These are phyloP conservation scores for Acanthoscelides obtectus DNA, from an alignment of 2,888 invertebrate genomes.

Conservation along the genomic window DNA sequence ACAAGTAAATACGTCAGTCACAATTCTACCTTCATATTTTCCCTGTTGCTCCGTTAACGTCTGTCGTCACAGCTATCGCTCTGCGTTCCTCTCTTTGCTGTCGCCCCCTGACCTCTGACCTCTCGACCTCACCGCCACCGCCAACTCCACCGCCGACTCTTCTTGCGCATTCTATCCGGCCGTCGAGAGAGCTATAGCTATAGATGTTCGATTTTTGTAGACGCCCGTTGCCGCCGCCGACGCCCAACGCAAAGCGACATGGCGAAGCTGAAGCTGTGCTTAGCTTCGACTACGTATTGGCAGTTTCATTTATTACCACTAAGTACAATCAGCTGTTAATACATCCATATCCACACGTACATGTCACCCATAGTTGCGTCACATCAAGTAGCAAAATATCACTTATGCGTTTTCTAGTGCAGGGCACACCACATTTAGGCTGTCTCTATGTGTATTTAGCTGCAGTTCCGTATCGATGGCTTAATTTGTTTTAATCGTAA, in stretches of 20 bases:
- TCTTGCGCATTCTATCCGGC: constrained; percentile 41
- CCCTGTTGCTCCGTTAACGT: not conserved
- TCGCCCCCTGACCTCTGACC: constrained; percentile 26
- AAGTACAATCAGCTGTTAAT: no score
- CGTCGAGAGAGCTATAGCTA: constrained; percentile 19
- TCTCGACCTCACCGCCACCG: constrained; percentile 25
- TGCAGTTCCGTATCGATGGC: no score
- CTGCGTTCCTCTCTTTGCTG: constrained; percentile 12
- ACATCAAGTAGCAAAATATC: no score
- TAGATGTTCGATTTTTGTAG: constrained; percentile 49
- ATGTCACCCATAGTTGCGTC: no score
- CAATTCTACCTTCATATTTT: not conserved
- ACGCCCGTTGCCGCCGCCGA: constrained; percentile 38
- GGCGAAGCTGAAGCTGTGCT: not conserved
- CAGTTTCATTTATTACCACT: no score
- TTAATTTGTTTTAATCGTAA: no score
- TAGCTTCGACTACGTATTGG: not conserved
- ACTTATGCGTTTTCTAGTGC: no score
- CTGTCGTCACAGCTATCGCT: constrained; percentile 14
- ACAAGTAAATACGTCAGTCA: not conserved
- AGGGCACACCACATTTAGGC: no score
- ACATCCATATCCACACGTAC: no score
- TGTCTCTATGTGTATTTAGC: no score
- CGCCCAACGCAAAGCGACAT: not conserved
- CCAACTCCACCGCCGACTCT: constrained; percentile 12